phyloP scores from a whole-genome alignment of 2,113 vertebrate species.

The Ictalurus furcatus region DNA sequence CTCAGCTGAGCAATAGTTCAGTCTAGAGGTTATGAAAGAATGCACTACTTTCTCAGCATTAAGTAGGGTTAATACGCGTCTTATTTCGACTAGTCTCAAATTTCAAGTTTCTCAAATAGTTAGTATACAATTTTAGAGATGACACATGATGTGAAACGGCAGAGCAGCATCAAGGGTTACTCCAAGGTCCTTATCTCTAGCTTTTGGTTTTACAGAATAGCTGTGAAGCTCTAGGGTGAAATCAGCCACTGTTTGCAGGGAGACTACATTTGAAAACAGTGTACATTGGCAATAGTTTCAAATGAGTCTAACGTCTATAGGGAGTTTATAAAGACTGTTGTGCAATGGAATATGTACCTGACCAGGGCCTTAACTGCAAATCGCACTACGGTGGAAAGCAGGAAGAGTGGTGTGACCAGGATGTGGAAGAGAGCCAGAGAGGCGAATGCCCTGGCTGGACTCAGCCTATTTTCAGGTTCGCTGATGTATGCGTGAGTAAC shows the following conservation, averaged over 20 bases:
- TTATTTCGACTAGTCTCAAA: neutral
- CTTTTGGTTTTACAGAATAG: neutral
- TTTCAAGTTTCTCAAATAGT: neutral
- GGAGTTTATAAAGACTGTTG: neutral
- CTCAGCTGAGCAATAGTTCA: neutral
- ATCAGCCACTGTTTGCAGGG: neutral
- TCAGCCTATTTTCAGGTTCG: constrained; percentile 55
- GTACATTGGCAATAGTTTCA: neutral
- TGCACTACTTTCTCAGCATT: neutral
- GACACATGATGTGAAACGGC: neutral
- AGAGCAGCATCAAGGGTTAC: neutral
- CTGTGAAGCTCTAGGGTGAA: neutral
- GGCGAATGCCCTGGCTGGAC: constrained; percentile 85
- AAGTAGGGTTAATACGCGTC: neutral
- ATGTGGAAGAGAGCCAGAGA: constrained; percentile 94
- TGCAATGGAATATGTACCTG: constrained; percentile 72
- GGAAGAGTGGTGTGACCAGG: constrained; percentile 92
- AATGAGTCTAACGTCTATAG: neutral
- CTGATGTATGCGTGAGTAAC: constrained; percentile 78
- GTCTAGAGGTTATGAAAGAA: neutral
- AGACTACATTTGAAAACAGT: neutral
- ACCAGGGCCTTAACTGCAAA: constrained; percentile 95
- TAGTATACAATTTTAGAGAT: neutral
- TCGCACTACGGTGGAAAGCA: constrained; percentile 94
- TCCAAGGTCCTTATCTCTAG: neutral